phyloP scores from a whole-genome alignment of 2,113 vertebrate species.

The Petaurus breviceps region DNA sequence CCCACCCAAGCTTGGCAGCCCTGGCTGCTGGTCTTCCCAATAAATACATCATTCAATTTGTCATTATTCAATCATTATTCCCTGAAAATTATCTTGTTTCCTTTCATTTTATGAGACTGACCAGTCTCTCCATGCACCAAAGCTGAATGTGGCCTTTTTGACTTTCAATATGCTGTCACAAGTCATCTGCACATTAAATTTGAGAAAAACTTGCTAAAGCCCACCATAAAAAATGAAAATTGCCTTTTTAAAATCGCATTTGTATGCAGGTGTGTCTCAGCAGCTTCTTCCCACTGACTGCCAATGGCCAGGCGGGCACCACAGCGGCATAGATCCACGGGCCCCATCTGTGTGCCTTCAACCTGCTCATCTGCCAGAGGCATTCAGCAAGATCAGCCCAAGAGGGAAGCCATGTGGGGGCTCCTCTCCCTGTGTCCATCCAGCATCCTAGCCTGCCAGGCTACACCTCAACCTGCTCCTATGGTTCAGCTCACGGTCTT shows the following conservation, averaged over 20 bases:
- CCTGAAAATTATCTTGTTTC: constrained; percentile 18
- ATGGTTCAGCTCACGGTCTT: neutral
- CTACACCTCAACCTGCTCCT: neutral
- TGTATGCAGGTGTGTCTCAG: constrained; percentile 83
- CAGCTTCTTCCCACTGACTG: constrained; percentile 74
- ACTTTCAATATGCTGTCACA: constrained; percentile 76
- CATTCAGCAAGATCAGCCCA: constrained; percentile 57
- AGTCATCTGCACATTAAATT: constrained; percentile 75
- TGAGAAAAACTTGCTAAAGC: constrained; percentile 72
- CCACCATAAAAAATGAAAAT: constrained; percentile 75
- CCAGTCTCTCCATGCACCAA: constrained; percentile 68
- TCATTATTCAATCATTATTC: neutral
- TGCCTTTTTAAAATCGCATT: constrained; percentile 82
- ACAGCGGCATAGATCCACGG: constrained; percentile 79
- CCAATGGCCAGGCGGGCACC: constrained; percentile 79
- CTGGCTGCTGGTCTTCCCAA: neutral
- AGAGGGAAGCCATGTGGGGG: constrained; percentile 46
- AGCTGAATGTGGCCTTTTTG: constrained; percentile 67
- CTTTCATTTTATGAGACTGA: constrained; percentile 72
- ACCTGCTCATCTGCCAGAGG: constrained; percentile 83
- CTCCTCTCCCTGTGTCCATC: neutral
- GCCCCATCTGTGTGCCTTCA: constrained; percentile 88
- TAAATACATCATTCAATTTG: neutral
- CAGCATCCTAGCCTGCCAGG: neutral
- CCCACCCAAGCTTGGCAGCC: neutral